phyloP scores from a whole-genome alignment of 2,113 vertebrate genomes.

The Columba livia region DNA sequence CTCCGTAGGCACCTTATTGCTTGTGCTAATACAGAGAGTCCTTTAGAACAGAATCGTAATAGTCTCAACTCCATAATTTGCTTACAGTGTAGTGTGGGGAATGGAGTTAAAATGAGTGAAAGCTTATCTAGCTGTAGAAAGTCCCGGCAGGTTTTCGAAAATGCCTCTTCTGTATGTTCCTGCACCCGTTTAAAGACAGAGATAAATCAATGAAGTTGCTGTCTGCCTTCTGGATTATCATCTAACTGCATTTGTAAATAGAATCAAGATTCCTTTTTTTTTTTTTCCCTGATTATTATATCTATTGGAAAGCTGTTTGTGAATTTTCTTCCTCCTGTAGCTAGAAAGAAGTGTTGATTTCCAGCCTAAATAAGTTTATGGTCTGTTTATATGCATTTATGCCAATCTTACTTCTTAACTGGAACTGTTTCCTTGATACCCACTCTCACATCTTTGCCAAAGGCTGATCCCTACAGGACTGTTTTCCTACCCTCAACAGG shows the following conservation, averaged over 20 bases:
- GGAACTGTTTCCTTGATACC: not conserved
- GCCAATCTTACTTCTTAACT: not conserved
- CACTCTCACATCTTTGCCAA: not conserved
- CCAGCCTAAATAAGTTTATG: not conserved
- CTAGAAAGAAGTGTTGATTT: not conserved
- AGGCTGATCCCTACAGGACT: not conserved
- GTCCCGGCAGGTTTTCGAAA: not conserved
- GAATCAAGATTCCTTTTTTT: not conserved
- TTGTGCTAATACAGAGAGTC: not conserved
- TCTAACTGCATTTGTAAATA: not conserved
- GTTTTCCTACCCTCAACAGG: not conserved
- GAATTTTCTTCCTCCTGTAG: not conserved
- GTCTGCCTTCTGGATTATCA: not conserved
- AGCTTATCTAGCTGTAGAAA: not conserved
- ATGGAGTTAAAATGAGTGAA: not conserved
- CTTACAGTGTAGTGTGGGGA: not conserved
- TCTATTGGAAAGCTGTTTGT: not conserved
- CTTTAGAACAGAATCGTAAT: not conserved
- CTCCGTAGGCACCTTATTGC: not conserved
- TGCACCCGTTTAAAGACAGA: not conserved
- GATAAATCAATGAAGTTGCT: not conserved
- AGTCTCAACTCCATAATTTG: not conserved
- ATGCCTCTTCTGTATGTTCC: not conserved
- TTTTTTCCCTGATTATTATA: accelerated
- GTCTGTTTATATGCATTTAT: not conserved